Conservation (phyloP, 1,140 invertebrate species). For the Brachionus plicatilis region DNA sequence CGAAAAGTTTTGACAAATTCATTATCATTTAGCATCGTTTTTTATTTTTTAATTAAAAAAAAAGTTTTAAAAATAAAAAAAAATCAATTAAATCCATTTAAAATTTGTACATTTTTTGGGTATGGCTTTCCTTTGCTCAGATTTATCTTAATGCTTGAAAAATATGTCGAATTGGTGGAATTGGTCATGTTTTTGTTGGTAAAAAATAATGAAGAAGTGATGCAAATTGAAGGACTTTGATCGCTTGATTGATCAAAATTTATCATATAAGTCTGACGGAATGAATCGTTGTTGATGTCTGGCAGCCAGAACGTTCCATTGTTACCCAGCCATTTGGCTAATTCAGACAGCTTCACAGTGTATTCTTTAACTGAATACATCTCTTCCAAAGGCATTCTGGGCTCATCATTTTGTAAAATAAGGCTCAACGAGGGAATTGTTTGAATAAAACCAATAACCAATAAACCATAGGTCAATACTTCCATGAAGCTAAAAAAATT, state of each 20-base stretch:
- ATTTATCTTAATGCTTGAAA: constrained; percentile 3
- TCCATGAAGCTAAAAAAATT: neutral
- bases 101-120: neutral
- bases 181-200: neutral
- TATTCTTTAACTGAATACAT: neutral
- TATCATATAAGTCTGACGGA: neutral
- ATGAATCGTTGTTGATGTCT: neutral
- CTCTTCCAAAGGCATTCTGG: neutral
- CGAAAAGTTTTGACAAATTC: neutral
- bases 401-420: neutral
- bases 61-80: neutral
- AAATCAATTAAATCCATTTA: neutral
- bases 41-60: neutral
- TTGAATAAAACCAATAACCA: neutral
- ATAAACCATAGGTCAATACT: neutral
- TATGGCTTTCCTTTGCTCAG: neutral
- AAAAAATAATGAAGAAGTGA: neutral
- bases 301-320: neutral
- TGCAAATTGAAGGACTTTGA: neutral
- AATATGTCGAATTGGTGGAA: neutral
- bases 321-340: neutral
- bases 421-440: neutral
- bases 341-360: neutral
- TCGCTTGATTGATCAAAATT: constrained; percentile 1
- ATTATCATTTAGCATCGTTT: neutral